These are phyloP conservation scores for Trileptium ribeirensis DNA, from an alignment of 2,888 invertebrate species.

Conservation along the genomic window DNA sequence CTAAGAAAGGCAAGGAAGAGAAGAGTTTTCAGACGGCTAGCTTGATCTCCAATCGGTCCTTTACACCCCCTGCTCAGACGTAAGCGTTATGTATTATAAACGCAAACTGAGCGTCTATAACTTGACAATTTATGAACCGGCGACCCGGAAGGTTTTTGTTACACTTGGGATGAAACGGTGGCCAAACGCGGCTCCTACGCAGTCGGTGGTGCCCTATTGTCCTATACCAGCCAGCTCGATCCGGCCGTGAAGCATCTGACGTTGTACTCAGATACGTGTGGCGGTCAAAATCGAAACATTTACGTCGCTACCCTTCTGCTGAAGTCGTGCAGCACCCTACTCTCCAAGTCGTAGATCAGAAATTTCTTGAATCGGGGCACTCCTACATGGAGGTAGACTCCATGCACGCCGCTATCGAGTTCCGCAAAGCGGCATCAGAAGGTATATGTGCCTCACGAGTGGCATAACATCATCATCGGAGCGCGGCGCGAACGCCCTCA, in stretches of 20 bases:
- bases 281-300: no score
- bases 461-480: neutral
- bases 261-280: slow-evolving; percentile 10
- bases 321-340: neutral
- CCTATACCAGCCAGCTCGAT: neutral
- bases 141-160: no score
- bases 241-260: neutral
- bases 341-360: no score
- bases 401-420: slow-evolving; percentile 14
- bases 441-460: neutral
- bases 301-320: neutral
- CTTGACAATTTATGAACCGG: slow-evolving; percentile 4
- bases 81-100: slow-evolving; percentile 13
- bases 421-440: neutral
- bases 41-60: slow-evolving; percentile 17
- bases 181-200: slow-evolving; percentile 10
- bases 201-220: neutral
- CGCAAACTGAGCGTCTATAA: no score
- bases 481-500: neutral
- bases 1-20: neutral
- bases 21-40: neutral
- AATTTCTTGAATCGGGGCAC: no score
- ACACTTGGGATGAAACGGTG: slow-evolving; percentile 1
- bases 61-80: slow-evolving; percentile 2
- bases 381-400: slow-evolving; percentile 20